Evolutionary conservation across 2,888 invertebrate genomes (phyloP).

Genomic region (Arrhopalites spinosus): DNA sequence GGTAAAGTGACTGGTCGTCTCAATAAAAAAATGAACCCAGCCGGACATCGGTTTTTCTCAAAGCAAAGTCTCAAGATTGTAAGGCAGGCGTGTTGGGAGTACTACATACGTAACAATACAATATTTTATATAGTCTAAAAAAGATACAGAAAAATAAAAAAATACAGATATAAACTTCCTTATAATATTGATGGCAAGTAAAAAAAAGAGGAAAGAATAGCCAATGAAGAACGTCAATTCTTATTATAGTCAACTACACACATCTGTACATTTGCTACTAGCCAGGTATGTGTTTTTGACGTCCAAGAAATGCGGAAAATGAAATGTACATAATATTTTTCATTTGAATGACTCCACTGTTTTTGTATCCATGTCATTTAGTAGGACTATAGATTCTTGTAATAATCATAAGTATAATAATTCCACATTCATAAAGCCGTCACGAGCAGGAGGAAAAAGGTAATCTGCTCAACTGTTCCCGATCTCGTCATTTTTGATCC

Average conservation of each 20-base stretch:
- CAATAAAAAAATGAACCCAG: not conserved
- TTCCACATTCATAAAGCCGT: too few species aligned
- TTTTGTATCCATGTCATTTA: too few species aligned
- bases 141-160: too few species aligned
- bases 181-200: not conserved
- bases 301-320: too few species aligned
- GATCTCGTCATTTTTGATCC: too few species aligned
- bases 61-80: constrained; percentile 20
- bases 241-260: constrained; percentile 21
- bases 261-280: constrained; percentile 10
- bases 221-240: not conserved
- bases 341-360: not conserved
- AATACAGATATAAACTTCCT: not conserved
- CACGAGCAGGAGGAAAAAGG: too few species aligned
- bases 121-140: constrained; percentile 10
- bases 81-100: not conserved
- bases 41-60: constrained; percentile 33
- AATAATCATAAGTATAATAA: too few species aligned
- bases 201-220: not conserved
- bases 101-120: not conserved
- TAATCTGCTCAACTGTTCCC: too few species aligned
- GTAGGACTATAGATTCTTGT: too few species aligned
- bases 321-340: too few species aligned
- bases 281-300: too few species aligned
- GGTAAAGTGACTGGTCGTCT: constrained; percentile 23